A percentile compares a stretch with the other conserved stretches of the same genome.
These are phyloP conservation scores for Tenthredo distinguenda DNA, from an alignment of 2,888 invertebrate species.

Conservation along the genomic window DNA sequence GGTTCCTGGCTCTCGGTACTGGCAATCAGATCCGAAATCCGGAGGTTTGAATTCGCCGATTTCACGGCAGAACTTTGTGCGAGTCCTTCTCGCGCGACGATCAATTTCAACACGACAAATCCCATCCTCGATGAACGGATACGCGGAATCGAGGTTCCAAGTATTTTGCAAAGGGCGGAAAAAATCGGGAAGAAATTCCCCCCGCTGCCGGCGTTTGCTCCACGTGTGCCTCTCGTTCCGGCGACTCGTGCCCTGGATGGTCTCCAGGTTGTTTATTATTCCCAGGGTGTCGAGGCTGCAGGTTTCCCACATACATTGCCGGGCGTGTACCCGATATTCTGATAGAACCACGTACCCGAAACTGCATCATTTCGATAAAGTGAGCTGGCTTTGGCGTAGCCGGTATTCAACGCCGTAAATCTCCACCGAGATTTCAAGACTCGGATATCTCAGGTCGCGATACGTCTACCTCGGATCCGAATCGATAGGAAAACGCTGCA, in stretches of 20 bases:
- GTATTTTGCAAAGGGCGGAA: background rate
- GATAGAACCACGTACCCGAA: slow-evolving; percentile 26
- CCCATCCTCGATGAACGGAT: background rate
- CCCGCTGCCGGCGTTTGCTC: background rate
- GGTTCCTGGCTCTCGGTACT: background rate
- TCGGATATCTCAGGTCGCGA: background rate
- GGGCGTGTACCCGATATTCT: background rate
- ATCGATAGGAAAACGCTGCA: background rate
- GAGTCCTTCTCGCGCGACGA: background rate
- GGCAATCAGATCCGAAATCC: background rate
- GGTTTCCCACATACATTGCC: background rate
- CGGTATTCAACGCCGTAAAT: background rate
- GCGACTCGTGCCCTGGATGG: background rate
- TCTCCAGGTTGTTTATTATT: background rate
- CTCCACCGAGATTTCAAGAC: background rate
- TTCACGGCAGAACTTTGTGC: background rate
- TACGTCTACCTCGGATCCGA: background rate
- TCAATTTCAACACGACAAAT: slow-evolving; percentile 25
- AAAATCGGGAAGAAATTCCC: background rate
- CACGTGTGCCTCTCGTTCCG: background rate
- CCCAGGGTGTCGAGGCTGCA: background rate
- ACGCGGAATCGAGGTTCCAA: background rate
- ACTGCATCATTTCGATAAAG: slow-evolving; percentile 1
- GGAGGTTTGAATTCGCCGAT: background rate
- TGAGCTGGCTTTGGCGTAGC: background rate